Percentiles rank a stretch among this genome's conserved stretches.
Conservation (phyloP, 1,140 invertebrate species). For the Lasaia peninsularis region DNA sequence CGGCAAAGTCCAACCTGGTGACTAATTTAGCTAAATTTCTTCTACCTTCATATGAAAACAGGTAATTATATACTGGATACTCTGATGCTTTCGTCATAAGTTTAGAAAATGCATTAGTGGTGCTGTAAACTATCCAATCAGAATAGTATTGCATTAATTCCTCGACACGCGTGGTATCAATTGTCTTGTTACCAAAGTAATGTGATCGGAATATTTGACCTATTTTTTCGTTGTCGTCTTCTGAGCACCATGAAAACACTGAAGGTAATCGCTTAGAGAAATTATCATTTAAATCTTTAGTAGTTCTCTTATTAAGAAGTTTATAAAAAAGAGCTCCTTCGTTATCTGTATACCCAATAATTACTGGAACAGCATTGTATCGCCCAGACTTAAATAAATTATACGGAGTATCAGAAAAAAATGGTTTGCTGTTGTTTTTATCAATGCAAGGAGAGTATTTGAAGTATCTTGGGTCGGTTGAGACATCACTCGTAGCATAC, state of each 20-base stretch:
- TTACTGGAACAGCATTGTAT: constrained; percentile 55
- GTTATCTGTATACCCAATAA: constrained; percentile 44
- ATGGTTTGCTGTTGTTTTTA: not conserved
- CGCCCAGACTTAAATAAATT: constrained; percentile 46
- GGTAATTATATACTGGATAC: constrained; percentile 50
- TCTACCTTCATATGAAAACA: constrained; percentile 50
- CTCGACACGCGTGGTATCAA: constrained; percentile 24
- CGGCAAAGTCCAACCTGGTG: constrained; percentile 21
- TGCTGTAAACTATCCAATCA: constrained; percentile 52
- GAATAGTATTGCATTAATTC: constrained; percentile 47
- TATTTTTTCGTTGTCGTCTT: constrained; percentile 35
- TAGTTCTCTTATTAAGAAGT: not conserved
- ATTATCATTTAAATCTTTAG: constrained; percentile 45
- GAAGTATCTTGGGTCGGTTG: constrained; percentile 46
- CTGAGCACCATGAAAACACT: constrained; percentile 48
- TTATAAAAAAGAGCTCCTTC: constrained; percentile 35
- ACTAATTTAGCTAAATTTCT: constrained; percentile 49
- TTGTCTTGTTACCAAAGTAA: constrained; percentile 44
- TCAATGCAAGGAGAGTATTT: constrained; percentile 37
- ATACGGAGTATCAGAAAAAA: constrained; percentile 39
- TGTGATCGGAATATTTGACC: constrained; percentile 30
- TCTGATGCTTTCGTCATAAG: constrained; percentile 40
- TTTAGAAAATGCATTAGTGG: constrained; percentile 43
- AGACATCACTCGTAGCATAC: constrained; percentile 33
- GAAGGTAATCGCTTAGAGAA: constrained; percentile 48